Evolutionary conservation across 2,797 vertebrate species (phyloP).

Genomic region (Cheirogaleus major): DNA sequence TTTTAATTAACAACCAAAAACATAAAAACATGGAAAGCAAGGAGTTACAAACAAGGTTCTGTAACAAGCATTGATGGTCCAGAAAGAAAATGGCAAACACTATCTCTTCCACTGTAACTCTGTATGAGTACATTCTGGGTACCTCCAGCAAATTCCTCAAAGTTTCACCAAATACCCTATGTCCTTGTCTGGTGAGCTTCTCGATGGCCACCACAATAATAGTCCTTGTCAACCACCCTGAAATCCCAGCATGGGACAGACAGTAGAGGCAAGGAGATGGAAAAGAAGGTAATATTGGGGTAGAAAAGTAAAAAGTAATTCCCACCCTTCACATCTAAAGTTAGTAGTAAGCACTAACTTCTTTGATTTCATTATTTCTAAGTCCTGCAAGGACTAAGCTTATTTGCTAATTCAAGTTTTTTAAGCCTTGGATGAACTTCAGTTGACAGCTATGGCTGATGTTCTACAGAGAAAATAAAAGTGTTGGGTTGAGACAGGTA

Average conservation of each 20-base stretch:
- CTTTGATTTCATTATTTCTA: neutral
- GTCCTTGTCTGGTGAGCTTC: neutral
- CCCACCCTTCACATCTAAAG: neutral
- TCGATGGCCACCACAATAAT: neutral
- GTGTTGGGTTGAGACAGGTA: neutral
- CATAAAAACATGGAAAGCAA: neutral
- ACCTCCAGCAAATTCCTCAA: neutral
- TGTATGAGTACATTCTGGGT: neutral
- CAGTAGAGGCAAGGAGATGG: neutral
- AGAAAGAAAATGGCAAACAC: neutral
- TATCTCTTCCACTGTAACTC: neutral
- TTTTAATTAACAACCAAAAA: conserved; percentile 45
- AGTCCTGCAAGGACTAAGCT: neutral
- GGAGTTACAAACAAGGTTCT: neutral
- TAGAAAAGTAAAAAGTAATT: neutral
- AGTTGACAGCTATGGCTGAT: neutral
- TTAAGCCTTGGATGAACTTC: neutral
- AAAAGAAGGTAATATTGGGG: neutral
- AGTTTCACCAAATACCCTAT: neutral
- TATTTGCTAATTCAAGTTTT: conserved; percentile 32
- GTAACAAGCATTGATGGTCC: neutral
- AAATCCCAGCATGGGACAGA: neutral
- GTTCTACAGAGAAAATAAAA: conserved; percentile 36
- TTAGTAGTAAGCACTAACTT: neutral
- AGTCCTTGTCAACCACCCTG: neutral